Percentiles rank a stretch among this genome's conserved stretches.
These are phyloP conservation scores for Eonycteris spelaea DNA, from an alignment of 2,113 vertebrate genomes.

Conservation along the genomic window DNA sequence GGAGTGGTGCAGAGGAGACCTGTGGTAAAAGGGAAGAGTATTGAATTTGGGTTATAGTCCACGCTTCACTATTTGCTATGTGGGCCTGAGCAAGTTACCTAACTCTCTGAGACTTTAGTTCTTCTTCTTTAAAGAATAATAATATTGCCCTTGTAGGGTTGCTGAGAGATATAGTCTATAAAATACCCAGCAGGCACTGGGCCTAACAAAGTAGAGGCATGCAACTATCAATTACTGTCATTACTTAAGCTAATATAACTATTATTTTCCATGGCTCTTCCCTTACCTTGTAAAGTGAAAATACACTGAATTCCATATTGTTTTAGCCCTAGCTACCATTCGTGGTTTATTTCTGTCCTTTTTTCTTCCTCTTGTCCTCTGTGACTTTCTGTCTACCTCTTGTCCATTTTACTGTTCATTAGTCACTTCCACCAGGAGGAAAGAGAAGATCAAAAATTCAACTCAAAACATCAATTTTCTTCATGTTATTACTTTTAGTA, in stretches of 20 bases:
- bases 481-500: constrained; percentile 38
- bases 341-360: constrained; percentile 18
- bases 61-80: background rate
- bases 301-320: constrained; percentile 25
- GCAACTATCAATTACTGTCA: constrained; percentile 52
- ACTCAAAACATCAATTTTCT: constrained; percentile 47
- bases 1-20: background rate
- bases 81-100: background rate
- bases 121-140: constrained; percentile 48
- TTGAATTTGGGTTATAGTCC: background rate
- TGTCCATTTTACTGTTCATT: constrained; percentile 51
- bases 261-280: constrained; percentile 28
- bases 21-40: background rate
- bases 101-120: background rate
- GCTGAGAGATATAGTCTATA: constrained; percentile 44
- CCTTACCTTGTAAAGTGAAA: constrained; percentile 23
- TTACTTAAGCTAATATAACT: constrained; percentile 31
- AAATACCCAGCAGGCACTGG: constrained; percentile 37
- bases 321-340: background rate
- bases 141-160: background rate
- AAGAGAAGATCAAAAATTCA: constrained; percentile 44
- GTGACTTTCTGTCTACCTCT: constrained; percentile 36
- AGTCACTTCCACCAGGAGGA: constrained; percentile 17
- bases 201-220: background rate
- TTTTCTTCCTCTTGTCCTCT: background rate